These are phyloP conservation scores for Hipparchia semele DNA, from an alignment of 2,888 invertebrate genomes.

Conservation along the genomic window DNA sequence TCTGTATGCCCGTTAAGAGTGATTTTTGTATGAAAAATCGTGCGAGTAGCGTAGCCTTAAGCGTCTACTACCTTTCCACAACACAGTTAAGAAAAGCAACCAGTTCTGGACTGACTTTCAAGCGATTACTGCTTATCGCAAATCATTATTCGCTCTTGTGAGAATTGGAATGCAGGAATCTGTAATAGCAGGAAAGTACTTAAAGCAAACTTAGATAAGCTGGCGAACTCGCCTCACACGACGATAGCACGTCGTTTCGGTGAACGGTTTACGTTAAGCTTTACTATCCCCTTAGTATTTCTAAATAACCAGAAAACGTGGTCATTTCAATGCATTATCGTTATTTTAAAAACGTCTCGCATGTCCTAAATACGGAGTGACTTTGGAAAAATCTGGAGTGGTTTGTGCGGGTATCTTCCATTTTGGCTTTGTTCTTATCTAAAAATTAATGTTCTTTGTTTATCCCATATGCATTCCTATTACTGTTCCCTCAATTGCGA, in stretches of 20 bases:
- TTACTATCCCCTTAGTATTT: background rate
- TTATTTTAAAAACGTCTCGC: no score
- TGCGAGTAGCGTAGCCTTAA: conserved; percentile 10
- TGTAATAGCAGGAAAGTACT: conserved; percentile 28
- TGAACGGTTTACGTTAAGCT: background rate
- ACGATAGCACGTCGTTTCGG: conserved; percentile 7
- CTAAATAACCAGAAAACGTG: background rate
- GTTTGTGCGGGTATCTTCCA: no score
- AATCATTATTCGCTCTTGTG: conserved; percentile 37
- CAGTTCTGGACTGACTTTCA: conserved; percentile 38
- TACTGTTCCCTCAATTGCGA: no score
- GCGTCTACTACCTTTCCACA: conserved; percentile 35
- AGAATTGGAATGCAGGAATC: conserved; percentile 38
- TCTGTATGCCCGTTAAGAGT: no score
- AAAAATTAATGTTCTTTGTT: no score
- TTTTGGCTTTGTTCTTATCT: no score
- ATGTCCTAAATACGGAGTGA: no score
- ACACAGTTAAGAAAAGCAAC: conserved; percentile 36
- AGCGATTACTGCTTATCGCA: conserved; percentile 39
- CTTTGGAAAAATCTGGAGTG: no score
- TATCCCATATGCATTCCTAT: no score
- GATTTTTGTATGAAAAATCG: no score
- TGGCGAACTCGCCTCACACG: conserved; percentile 14
- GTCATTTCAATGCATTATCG: no score
- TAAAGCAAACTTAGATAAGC: conserved; percentile 23